Evolutionary conservation across 2,888 invertebrate genomes (phyloP).

Genomic region (Saturnia japonica): DNA sequence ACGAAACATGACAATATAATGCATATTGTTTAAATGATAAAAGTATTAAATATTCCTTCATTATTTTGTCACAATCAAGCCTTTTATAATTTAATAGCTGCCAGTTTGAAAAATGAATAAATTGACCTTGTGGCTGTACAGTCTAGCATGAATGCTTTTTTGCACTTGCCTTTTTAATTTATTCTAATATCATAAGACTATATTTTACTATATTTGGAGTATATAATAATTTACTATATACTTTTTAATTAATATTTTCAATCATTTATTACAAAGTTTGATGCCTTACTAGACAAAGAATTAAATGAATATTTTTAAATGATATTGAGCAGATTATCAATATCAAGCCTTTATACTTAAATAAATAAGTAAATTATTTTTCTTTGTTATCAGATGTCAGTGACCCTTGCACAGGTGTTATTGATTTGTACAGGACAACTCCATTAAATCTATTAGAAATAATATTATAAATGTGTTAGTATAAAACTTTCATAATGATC

Average conservation of each 20-base stretch:
- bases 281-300: no score
- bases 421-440: background rate
- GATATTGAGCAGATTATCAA: background rate
- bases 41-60: background rate
- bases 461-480: background rate
- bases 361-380: background rate
- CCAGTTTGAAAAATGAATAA: constrained; percentile 37
- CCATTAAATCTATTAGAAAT: background rate
- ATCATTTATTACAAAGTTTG: background rate
- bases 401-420: constrained; percentile 23
- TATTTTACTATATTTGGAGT: background rate
- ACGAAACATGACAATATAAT: background rate
- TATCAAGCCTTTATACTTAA: background rate
- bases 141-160: constrained; percentile 32
- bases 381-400: constrained; percentile 22
- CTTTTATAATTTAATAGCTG: constrained; percentile 1
- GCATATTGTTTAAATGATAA: background rate
- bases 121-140: constrained; percentile 39
- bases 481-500: background rate
- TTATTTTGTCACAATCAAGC: background rate
- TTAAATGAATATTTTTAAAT: background rate
- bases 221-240: background rate
- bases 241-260: background rate
- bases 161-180: constrained; percentile 36
- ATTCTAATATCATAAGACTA: constrained; percentile 3